Conservation (phyloP, 2,888 invertebrate genomes). For the Tiliacea citrago region DNA sequence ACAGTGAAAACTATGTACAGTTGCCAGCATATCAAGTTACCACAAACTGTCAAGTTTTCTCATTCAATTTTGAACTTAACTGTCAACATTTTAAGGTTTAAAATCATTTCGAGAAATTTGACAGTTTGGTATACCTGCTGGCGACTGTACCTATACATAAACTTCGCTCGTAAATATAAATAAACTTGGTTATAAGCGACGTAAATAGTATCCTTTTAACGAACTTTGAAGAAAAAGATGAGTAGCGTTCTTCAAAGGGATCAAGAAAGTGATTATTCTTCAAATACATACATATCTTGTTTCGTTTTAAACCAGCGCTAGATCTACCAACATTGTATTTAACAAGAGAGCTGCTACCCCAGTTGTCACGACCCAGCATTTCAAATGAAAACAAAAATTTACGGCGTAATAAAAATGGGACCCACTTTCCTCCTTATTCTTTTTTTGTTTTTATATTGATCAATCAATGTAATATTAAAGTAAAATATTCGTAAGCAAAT, state of each 20-base stretch:
- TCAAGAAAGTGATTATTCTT: neutral
- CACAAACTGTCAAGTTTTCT: too few relatives aligned
- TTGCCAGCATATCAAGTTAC: too few relatives aligned
- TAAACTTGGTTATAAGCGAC: neutral
- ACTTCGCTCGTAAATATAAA: neutral
- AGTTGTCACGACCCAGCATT: constrained; percentile 25
- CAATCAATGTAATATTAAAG: constrained; percentile 69
- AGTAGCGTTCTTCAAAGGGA: neutral
- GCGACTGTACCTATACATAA: neutral
- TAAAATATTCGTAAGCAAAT: constrained; percentile 72
- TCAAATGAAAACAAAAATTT: constrained; percentile 43
- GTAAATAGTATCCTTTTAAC: neutral
- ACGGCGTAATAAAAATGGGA: constrained; percentile 44
- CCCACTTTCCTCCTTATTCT: constrained; percentile 50
- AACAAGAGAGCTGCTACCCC: constrained; percentile 10
- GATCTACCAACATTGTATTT: neutral
- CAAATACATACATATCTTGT: neutral
- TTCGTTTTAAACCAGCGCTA: neutral
- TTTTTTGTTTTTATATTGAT: constrained; percentile 67
- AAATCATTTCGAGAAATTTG: too few relatives aligned
- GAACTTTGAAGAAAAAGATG: neutral
- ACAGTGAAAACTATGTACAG: neutral
- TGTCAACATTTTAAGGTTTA: too few relatives aligned
- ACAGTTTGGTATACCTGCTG: too few relatives aligned
- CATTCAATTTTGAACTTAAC: too few relatives aligned